Base-by-base conservation (phyloP, 2,113 vertebrate species). In the Galeopterus variegatus region DNA sequence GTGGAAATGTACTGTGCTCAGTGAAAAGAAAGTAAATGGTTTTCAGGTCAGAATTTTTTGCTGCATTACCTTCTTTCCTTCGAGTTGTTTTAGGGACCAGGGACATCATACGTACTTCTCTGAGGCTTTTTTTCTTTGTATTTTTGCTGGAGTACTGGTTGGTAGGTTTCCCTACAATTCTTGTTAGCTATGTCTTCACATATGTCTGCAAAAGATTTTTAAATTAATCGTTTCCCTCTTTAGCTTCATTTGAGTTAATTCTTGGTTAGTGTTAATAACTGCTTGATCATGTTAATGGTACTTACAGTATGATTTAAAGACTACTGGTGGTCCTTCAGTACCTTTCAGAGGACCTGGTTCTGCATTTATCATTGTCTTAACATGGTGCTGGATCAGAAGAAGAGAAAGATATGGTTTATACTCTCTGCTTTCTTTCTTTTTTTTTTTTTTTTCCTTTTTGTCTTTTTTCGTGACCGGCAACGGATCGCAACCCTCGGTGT, bases 31-130 rank as follows among this genome's bases (percentile, higher is more conserved):
- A 87, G 76, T 92, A 80, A 90, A 36, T 96, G 58, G 15, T 79
- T 96, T 87, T 96, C n/a, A 77, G 31, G 67, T 93, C 21, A 75
- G 15, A 90, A 92, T 95, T 94, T 11, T 81, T 92, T 93, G 41
- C 76, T 83, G 14, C 54, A 19, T 92, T 58, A n/a, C 48, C 24
- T 83, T 92, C 54, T 64, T 69, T 90, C 36, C 48, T 91, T 70
- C 67, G 48, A 92, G 58, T n/a, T 36, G 9, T 85, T 80, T 80
- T 85, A 64, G 58, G 31, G 21, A 92, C 58, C 26, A 56, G 31
- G 21, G 17, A 85, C 72, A 75, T 81, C 28, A 69, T 82, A 93
- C 41, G 11, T 88, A 24, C 81, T 96, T 92, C 11, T 60, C 82
- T 60, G 21, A 83, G 5, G 77, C 91, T 86, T 89, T 95, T 91